Evolutionary conservation across 2,113 vertebrate genomes (phyloP).

Genomic region (Hippocampus mohnikei): DNA sequence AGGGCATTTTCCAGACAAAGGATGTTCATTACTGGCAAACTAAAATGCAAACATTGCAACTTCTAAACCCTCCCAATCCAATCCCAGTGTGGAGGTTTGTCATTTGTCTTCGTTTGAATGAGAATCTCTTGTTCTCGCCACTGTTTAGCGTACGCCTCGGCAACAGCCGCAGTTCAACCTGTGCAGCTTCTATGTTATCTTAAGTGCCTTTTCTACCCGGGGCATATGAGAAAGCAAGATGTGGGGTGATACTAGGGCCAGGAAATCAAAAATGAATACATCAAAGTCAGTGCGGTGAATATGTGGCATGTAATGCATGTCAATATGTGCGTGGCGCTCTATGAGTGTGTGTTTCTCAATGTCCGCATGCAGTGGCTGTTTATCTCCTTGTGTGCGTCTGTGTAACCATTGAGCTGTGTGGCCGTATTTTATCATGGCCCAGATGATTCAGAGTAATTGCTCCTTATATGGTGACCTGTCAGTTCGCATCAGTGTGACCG

Average conservation of each 20-base stretch:
- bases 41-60: constrained; percentile 12
- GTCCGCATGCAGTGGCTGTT: constrained; percentile 4
- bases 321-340: constrained; percentile 22
- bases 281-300: constrained; percentile 39
- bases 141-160: constrained; percentile 18
- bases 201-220: constrained; percentile 58
- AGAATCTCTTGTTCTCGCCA: constrained; percentile 39
- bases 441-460: constrained; percentile 57
- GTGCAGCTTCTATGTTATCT: constrained; percentile 56
- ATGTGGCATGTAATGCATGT: constrained; percentile 29
- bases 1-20: constrained; percentile 5
- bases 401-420: constrained; percentile 7
- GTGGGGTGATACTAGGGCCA: constrained; percentile 32
- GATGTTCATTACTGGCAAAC: constrained; percentile 8
- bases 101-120: constrained; percentile 44
- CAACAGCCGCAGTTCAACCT: constrained; percentile 40
- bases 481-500: constrained; percentile 55
- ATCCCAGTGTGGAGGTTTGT: constrained; percentile 18
- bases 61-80: constrained; percentile 28
- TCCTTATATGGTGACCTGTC: constrained; percentile 62
- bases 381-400: constrained; percentile 4
- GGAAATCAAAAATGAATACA: constrained; percentile 36
- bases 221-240: constrained; percentile 41
- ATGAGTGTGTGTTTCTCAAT: constrained; percentile 11
- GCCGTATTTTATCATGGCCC: constrained; percentile 29